Conservation (phyloP, 2,888 invertebrate species). For the Blastobasis adustella region DNA sequence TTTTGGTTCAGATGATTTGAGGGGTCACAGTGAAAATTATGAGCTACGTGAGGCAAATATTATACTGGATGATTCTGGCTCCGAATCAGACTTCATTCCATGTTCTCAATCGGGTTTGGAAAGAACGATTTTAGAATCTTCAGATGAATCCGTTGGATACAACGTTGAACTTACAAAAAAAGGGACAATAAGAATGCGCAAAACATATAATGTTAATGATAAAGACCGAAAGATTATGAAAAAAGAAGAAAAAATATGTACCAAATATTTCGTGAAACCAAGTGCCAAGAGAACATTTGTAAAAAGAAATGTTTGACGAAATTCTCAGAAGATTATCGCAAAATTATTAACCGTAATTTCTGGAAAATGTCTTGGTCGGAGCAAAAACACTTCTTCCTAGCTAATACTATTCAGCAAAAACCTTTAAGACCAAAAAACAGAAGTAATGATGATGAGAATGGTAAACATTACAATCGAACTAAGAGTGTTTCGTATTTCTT, state of each 20-base stretch:
- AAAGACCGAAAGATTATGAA: constrained; percentile 12
- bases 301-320: constrained; percentile 13
- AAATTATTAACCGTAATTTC: constrained; percentile 7
- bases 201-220: constrained; percentile 9
- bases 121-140: constrained; percentile 7
- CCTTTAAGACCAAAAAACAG: constrained; percentile 8
- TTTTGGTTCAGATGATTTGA: neutral
- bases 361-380: constrained; percentile 11
- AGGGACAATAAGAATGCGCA: constrained; percentile 8
- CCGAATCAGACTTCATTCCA: constrained; percentile 7
- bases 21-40: neutral
- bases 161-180: constrained; percentile 9
- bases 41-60: neutral
- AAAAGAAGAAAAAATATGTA: constrained; percentile 9
- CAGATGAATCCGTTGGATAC: constrained; percentile 5
- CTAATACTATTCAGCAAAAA: constrained; percentile 8
- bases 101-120: constrained; percentile 4
- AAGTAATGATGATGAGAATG: constrained; percentile 3
- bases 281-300: constrained; percentile 10
- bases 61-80: neutral
- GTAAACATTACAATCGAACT: constrained; percentile 6
- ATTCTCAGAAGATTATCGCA: constrained; percentile 13
- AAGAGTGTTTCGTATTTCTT: constrained; percentile 9
- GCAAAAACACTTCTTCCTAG: constrained; percentile 12
- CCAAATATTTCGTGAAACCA: constrained; percentile 15